Percentiles rank a stretch among this genome's conserved stretches.
Evolutionary conservation across 2,113 vertebrate species (phyloP).

Genomic region (Acinonyx jubatus): DNA sequence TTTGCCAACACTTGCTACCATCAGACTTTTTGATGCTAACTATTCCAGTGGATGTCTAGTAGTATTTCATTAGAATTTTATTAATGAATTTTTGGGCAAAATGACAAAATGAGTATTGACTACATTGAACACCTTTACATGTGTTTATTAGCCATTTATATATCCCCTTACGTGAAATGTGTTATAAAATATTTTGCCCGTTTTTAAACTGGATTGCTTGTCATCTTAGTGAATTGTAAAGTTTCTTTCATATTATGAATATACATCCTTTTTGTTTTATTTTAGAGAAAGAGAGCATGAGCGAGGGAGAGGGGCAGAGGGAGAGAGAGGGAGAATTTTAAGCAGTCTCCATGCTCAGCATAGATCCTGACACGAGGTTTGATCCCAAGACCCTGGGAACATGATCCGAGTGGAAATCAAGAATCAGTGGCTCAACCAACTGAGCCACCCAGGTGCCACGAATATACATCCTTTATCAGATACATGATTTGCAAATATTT

Average conservation of each 20-base stretch:
- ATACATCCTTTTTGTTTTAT: neutral
- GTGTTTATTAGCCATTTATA: neutral
- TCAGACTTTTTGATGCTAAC: neutral
- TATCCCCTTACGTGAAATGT: neutral
- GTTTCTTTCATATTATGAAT: neutral
- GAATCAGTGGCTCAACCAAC: no score
- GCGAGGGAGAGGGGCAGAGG: no score
- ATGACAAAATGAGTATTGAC: neutral
- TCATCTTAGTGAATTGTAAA: neutral
- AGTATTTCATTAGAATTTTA: neutral
- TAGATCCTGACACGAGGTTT: no score
- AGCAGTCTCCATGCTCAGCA: no score
- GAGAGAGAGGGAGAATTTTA: no score
- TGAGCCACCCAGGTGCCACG: no score
- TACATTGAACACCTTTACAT: neutral
- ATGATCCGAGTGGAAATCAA: no score
- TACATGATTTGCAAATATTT: neutral
- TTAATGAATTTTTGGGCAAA: neutral
- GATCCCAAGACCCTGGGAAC: no score
- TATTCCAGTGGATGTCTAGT: neutral
- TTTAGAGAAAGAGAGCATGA: no score
- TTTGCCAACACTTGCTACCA: neutral
- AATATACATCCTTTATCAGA: neutral
- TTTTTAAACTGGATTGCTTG: neutral
- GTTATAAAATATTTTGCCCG: neutral